phyloP scores from a whole-genome alignment of 2,797 vertebrate genomes.

The Cuniculus paca region DNA sequence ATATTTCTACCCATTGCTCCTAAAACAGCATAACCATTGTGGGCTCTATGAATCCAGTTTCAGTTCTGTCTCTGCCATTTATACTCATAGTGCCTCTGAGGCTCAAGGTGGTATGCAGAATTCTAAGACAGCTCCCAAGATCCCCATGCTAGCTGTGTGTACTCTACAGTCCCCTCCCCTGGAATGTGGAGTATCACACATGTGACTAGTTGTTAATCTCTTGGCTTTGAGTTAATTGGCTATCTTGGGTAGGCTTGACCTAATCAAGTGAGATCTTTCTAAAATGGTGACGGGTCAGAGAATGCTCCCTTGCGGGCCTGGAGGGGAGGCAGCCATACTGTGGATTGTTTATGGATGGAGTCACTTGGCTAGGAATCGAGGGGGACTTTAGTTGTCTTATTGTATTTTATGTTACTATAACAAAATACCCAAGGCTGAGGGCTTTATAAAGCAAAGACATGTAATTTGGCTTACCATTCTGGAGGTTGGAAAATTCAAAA shows the following conservation, averaged over 20 bases:
- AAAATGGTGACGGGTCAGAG: not conserved
- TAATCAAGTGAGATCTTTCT: slow-evolving; percentile 22
- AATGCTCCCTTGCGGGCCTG: not conserved
- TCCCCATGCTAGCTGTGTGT: not conserved
- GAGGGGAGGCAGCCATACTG: not conserved
- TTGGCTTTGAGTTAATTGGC: not conserved
- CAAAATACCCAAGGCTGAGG: not conserved
- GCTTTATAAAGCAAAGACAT: not conserved
- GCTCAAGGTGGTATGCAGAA: not conserved
- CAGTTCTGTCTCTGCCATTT: not conserved
- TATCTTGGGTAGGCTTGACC: not conserved
- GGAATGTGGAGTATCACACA: not conserved
- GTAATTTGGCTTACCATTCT: not conserved
- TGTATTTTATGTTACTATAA: not conserved
- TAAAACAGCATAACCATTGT: not conserved
- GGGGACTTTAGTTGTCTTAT: not conserved
- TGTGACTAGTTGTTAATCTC: not conserved
- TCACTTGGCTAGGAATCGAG: not conserved
- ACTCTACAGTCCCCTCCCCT: not conserved
- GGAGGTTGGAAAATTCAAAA: not conserved
- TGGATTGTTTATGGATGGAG: not conserved
- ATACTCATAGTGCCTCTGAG: not conserved
- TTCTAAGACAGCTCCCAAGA: not conserved
- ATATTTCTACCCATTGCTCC: not conserved
- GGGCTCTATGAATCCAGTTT: not conserved